A percentile compares a stretch with the other conserved stretches of the same genome.
phyloP scores from a whole-genome alignment of 2,797 vertebrate genomes.

The Rhabdomys pumilio region DNA sequence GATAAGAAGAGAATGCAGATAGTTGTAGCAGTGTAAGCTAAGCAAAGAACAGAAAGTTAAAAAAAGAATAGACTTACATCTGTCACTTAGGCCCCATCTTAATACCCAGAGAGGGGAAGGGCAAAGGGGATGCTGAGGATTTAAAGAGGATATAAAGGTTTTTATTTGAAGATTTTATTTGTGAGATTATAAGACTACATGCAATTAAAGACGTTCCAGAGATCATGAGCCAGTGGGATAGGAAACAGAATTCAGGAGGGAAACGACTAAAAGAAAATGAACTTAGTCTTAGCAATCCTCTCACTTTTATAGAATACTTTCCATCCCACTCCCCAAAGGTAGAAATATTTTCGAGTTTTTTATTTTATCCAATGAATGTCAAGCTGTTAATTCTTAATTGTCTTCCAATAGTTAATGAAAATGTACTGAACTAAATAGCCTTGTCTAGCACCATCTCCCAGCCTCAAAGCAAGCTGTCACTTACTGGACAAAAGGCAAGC shows the following conservation, averaged over 20 bases:
- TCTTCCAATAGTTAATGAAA: not conserved
- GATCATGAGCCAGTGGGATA: not conserved
- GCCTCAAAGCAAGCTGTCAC: not conserved
- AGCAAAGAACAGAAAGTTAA: not conserved
- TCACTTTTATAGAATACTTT: not conserved
- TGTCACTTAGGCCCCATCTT: not conserved
- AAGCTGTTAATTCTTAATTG: not conserved
- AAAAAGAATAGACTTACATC: not conserved
- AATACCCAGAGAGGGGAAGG: not conserved
- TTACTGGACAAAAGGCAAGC: not conserved
- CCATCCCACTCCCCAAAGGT: not conserved
- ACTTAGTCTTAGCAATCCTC: not conserved
- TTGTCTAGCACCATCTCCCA: not conserved
- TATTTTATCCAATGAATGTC: not conserved
- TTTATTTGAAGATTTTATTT: not conserved
- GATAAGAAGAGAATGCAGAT: not conserved
- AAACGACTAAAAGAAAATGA: constrained; percentile 20
- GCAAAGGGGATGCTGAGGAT: not conserved
- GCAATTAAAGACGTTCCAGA: not conserved
- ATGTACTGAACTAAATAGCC: not conserved
- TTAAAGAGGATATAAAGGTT: not conserved
- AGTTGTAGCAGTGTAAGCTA: not conserved
- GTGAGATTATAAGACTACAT: not conserved
- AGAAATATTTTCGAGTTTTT: constrained; percentile 4
- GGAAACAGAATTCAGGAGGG: not conserved